A percentile compares a stretch with the other conserved stretches of the same genome.
Evolutionary conservation across 2,113 vertebrate species (phyloP).

Genomic region (Pica pica): DNA sequence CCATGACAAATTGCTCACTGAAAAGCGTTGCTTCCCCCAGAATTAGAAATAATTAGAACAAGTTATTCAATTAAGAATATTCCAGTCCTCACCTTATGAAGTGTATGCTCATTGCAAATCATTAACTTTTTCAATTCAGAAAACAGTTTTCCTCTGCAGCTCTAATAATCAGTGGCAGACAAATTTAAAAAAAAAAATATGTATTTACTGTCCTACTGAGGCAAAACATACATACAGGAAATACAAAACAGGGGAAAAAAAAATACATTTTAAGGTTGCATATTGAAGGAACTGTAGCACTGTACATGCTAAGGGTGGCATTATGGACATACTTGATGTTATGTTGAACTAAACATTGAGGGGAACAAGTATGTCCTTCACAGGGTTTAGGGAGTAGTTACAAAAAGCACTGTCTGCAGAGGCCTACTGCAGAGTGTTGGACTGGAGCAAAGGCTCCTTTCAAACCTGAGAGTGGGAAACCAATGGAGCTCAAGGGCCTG

Average conservation of each 20-base stretch:
- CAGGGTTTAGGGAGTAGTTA: background rate
- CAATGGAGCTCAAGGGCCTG: no score
- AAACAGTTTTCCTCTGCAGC: background rate
- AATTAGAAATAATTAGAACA: background rate
- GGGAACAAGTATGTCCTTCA: background rate
- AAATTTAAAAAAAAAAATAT: background rate
- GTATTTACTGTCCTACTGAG: background rate
- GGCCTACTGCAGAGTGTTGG: background rate
- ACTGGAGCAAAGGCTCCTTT: background rate
- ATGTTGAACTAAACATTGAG: background rate
- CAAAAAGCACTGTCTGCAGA: background rate
- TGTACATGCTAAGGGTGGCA: background rate
- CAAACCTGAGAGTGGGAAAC: background rate
- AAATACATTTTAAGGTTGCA: background rate
- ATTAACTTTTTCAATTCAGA: background rate
- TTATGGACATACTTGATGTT: background rate
- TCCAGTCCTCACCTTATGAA: background rate
- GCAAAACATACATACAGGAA: background rate
- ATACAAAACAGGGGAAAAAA: background rate
- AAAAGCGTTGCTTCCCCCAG: background rate
- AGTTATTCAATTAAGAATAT: background rate
- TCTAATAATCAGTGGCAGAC: background rate
- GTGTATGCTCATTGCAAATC: background rate
- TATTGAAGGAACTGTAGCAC: background rate
- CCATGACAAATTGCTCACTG: background rate